Evolutionary conservation across 2,113 vertebrate species (phyloP).

Genomic region (Anser brachyrhynchus): DNA sequence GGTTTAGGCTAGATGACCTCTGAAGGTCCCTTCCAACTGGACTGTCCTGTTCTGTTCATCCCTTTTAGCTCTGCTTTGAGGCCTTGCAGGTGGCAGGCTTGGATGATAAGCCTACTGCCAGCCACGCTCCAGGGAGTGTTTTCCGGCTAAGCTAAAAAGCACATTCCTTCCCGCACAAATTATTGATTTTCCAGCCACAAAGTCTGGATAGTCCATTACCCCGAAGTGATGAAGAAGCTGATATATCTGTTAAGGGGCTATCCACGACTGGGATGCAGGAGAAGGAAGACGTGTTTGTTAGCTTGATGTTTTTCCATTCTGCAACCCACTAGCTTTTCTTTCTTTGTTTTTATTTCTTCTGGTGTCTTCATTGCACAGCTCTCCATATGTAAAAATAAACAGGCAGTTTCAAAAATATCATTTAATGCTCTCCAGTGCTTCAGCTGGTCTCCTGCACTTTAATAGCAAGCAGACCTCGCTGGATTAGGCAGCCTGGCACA

Average conservation of each 20-base stretch:
- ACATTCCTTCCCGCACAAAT: too few relatives aligned
- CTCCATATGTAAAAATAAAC: neutral
- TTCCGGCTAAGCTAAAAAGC: neutral
- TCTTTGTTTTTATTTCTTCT: neutral
- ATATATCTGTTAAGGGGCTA: neutral
- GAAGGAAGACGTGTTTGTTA: neutral
- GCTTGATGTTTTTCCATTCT: neutral
- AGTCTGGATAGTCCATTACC: neutral
- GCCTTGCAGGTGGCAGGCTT: neutral
- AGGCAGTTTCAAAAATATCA: neutral
- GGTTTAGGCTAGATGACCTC: neutral
- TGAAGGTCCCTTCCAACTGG: neutral
- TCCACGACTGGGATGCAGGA: fast-evolving
- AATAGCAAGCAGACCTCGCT: slow-evolving; percentile 13
- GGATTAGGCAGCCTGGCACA: neutral
- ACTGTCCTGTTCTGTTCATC: neutral
- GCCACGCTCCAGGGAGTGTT: neutral
- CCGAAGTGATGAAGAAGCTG: neutral
- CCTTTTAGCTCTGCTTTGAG: neutral
- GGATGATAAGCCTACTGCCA: neutral
- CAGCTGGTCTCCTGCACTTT: neutral
- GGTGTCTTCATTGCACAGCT: neutral
- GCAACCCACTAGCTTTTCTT: neutral
- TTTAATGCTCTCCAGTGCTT: slow-evolving; percentile 3
- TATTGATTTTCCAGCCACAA: fast-evolving